Conservation (phyloP, 2,888 invertebrate genomes). For the Phragmatobia fuliginosa region DNA sequence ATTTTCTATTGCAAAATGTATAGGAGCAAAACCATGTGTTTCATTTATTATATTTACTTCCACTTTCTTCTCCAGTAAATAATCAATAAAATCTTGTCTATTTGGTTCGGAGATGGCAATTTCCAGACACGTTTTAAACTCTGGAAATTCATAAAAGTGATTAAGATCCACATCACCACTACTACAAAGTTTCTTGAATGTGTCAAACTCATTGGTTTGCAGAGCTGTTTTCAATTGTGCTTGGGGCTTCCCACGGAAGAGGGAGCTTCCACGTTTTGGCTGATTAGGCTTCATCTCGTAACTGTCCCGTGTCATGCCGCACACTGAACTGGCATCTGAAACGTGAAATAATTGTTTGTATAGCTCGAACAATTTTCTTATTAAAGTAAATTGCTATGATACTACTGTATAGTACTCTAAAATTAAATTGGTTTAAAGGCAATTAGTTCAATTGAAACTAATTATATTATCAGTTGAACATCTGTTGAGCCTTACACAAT, state of each 20-base stretch:
- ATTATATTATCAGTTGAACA: slow-evolving; percentile 56
- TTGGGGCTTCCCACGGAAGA: slow-evolving; percentile 81
- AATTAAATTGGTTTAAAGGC: slow-evolving; percentile 51
- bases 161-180: slow-evolving; percentile 83
- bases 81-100: slow-evolving; percentile 84
- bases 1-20: slow-evolving; percentile 88
- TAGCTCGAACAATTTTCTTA: slow-evolving; percentile 64
- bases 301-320: slow-evolving; percentile 77
- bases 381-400: slow-evolving; percentile 66
- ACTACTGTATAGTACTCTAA: slow-evolving; percentile 60
- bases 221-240: slow-evolving; percentile 83
- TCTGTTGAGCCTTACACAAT: slow-evolving; percentile 54
- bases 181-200: slow-evolving; percentile 83
- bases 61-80: slow-evolving; percentile 87
- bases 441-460: slow-evolving; percentile 70
- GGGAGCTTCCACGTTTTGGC: slow-evolving; percentile 75
- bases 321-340: slow-evolving; percentile 80
- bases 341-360: slow-evolving; percentile 58
- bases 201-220: slow-evolving; percentile 80
- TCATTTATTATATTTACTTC: slow-evolving; percentile 87
- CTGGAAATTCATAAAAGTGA: slow-evolving; percentile 85
- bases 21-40: slow-evolving; percentile 86
- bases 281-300: slow-evolving; percentile 82
- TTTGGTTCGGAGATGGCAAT: slow-evolving; percentile 84
- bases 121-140: slow-evolving; percentile 87